Percentiles rank a stretch among this genome's conserved stretches.
Conservation (phyloP, 1,140 invertebrate genomes). For the Limonius californicus region DNA sequence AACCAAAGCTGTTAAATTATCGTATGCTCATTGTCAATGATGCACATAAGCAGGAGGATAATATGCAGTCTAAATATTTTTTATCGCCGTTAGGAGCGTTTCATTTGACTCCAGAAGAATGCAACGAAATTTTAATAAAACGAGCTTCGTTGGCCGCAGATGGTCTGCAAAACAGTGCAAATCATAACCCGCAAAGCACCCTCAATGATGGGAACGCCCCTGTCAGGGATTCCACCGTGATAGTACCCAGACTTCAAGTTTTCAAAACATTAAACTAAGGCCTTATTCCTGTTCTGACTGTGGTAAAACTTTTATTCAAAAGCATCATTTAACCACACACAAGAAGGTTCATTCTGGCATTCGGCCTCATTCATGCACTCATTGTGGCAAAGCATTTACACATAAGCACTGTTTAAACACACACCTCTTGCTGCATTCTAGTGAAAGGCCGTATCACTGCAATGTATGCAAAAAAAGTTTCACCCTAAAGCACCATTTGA, state of each 20-base stretch:
- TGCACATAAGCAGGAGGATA: not conserved
- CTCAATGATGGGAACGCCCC: too few relatives aligned
- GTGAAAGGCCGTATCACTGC: constrained; percentile 77
- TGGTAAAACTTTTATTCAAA: constrained; percentile 77
- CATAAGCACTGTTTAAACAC: constrained; percentile 81
- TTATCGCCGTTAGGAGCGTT: constrained; percentile 55
- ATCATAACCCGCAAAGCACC: too few relatives aligned
- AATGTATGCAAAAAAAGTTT: constrained; percentile 84
- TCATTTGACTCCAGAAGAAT: constrained; percentile 70
- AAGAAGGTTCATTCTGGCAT: constrained; percentile 75
- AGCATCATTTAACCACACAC: constrained; percentile 78
- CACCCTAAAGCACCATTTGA: constrained; percentile 74
- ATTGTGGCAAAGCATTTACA: constrained; percentile 83
- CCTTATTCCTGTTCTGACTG: constrained; percentile 78
- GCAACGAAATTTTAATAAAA: constrained; percentile 72
- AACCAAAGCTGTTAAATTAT: not conserved
- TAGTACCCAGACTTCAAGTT: too few relatives aligned
- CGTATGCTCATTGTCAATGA: constrained; percentile 2
- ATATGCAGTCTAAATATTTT: constrained; percentile 24
- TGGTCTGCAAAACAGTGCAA: too few relatives aligned
- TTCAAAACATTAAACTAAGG: constrained; percentile 53
- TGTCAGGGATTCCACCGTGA: too few relatives aligned
- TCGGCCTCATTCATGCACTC: constrained; percentile 75
- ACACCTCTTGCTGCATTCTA: constrained; percentile 73
- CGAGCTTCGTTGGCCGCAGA: too few relatives aligned